phyloP scores from a whole-genome alignment of 2,113 vertebrate species.

The Pluvialis apricaria region DNA sequence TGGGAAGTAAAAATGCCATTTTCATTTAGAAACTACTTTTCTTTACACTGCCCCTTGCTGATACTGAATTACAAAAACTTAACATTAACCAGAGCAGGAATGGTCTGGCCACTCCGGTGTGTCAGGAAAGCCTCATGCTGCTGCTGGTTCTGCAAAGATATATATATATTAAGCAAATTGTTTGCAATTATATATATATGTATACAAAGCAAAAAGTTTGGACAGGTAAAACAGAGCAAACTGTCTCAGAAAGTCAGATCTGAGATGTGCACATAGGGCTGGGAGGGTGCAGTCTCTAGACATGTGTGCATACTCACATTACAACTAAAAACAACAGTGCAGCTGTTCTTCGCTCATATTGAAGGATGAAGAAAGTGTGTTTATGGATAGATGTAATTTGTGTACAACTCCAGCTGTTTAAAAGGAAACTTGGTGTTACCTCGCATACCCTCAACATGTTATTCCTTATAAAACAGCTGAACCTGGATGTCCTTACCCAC shows the following conservation, averaged over 20 bases:
- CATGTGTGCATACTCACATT: background rate
- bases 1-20: background rate
- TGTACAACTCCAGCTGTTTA: background rate
- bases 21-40: background rate
- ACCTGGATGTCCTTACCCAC: background rate
- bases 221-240: background rate
- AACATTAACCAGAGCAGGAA: background rate
- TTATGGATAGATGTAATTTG: background rate
- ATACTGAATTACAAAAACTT: background rate
- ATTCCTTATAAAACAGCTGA: background rate
- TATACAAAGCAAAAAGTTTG: background rate
- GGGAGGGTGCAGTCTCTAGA: background rate
- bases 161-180: background rate
- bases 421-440: background rate
- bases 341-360: slow-evolving; percentile 4
- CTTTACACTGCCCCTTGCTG: background rate
- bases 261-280: background rate
- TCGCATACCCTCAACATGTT: background rate
- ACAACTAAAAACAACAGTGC: background rate
- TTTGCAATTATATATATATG: no score
- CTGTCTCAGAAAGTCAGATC: background rate
- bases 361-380: background rate
- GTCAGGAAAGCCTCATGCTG: background rate
- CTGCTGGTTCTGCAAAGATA: background rate
- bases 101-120: background rate